Conservation (phyloP, 2,888 invertebrate species). For the Idaea biselata region DNA sequence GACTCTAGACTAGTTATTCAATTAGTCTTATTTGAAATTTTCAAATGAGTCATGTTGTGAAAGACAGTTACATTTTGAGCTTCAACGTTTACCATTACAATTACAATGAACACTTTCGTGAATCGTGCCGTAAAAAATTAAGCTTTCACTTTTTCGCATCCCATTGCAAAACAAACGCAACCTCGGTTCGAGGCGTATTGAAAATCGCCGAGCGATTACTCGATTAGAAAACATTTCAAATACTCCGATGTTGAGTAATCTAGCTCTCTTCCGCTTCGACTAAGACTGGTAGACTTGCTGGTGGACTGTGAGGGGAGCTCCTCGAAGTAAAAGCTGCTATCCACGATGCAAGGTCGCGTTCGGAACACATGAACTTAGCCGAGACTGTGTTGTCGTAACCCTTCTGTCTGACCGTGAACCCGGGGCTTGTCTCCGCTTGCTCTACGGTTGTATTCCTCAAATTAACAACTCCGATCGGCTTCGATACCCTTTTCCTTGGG, state of each 20-base stretch:
- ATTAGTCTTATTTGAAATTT: slow-evolving; percentile 21
- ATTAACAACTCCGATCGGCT: slow-evolving; percentile 82
- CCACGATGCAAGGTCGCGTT: slow-evolving; percentile 82
- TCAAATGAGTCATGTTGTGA: slow-evolving; percentile 31
- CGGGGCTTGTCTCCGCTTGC: slow-evolving; percentile 66
- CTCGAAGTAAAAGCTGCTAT: slow-evolving; percentile 78
- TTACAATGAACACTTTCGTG: slow-evolving; percentile 53
- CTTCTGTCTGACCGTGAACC: slow-evolving; percentile 81
- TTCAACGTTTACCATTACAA: slow-evolving; percentile 36
- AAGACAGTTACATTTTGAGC: slow-evolving; percentile 31
- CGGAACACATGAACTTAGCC: slow-evolving; percentile 81
- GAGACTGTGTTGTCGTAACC: slow-evolving; percentile 83
- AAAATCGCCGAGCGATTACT: slow-evolving; percentile 30
- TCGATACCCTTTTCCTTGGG: slow-evolving; percentile 82
- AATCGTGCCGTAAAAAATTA: slow-evolving; percentile 53
- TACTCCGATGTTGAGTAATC: slow-evolving; percentile 40
- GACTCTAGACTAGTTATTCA: slow-evolving; percentile 4
- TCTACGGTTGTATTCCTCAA: slow-evolving; percentile 82
- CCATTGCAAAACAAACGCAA: slow-evolving; percentile 67
- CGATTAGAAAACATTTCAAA: slow-evolving; percentile 33
- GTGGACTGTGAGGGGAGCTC: slow-evolving; percentile 68
- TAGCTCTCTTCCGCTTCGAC: slow-evolving; percentile 81
- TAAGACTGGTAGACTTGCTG: slow-evolving; percentile 79
- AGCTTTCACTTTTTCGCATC: slow-evolving; percentile 70
- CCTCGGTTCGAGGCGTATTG: slow-evolving; percentile 48